Evolutionary conservation across 2,113 vertebrate genomes (phyloP), one percentile per base, ranked within the genome.

Genomic region (Perccottus glenii): DNA sequence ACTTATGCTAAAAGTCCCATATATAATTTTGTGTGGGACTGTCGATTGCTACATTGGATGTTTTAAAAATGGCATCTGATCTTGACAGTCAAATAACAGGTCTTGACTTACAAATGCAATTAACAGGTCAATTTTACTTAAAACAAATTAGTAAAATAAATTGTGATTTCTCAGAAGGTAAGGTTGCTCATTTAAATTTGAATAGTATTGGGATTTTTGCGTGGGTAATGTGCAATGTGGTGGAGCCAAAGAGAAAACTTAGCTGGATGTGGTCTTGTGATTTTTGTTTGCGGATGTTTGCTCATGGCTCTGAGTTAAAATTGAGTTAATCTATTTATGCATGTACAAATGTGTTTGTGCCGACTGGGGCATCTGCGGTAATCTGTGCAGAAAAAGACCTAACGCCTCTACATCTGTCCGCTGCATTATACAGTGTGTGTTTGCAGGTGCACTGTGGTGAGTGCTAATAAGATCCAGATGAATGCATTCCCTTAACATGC

Each of bases 401-500:
- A 64, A 50, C 66, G 76, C 74, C n/a, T 73, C 71, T 68, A 73
- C 75, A 69, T 84, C 71, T 83, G 64, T 78, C 65, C 68, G 56
- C 15, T 64, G 36, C 77, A 60, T 52, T 64, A 69, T 62, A 59
- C 42, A 68, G 9, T 70, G 11, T 77, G 9, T 67, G 56, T 75
- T 78, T 74, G 63, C 38, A 45, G 19, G 61, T 75, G 11, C 60
- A 45, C 45, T 61, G 15, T 42, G 44, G 15, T 53, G 57, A 60
- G 63, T 71, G 65, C 32, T 57, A 42, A 67, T 66, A 52, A 64
- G 63, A 16, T n/a, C 36, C 55, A 56, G 59, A 11, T 63, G 33
- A 77, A 48, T 40, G 36, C 35, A 0, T 71, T 75, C 6, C 11
- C 27, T 70, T 52, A 47, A 40, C 11, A 47, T 51, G 48, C 12